A percentile compares a stretch with the other conserved stretches of the same genome.
Conservation (phyloP, 2,113 vertebrate genomes). For the Cochlearius cochlearius region DNA sequence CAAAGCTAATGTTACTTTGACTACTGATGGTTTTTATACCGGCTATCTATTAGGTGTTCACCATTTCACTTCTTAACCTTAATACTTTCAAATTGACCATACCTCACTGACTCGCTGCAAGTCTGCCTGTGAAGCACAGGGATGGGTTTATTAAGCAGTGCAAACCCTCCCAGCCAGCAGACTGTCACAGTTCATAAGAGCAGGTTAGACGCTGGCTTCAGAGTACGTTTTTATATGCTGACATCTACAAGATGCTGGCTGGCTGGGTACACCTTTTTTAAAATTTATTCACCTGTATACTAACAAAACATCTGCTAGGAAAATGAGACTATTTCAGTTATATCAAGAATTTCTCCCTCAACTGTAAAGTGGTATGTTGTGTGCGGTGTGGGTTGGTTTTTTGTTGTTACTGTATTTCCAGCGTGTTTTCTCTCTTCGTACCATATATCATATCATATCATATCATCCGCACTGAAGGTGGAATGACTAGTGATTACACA, state of each 20-base stretch:
- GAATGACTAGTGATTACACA: neutral
- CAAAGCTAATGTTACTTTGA: constrained; percentile 44
- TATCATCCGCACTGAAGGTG: neutral
- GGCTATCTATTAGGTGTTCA: constrained; percentile 56
- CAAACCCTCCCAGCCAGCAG: neutral
- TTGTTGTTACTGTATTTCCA: neutral
- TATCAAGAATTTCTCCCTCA: neutral
- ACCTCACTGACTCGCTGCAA: constrained; percentile 49
- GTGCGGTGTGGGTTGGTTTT: neutral
- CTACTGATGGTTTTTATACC: constrained; percentile 73
- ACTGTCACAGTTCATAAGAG: neutral
- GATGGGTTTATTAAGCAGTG: neutral
- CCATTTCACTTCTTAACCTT: neutral
- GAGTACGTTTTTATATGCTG: neutral
- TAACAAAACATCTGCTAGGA: constrained; percentile 22
- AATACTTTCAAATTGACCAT: neutral
- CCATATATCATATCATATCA: neutral
- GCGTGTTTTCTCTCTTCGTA: neutral
- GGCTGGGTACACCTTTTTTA: neutral
- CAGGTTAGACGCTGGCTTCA: neutral
- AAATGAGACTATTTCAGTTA: neutral
- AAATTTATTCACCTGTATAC: neutral
- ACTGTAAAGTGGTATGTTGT: neutral
- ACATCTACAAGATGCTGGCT: neutral
- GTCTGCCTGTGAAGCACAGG: neutral